Conservation (phyloP, 2,113 vertebrate species). For the Fulica atra region DNA sequence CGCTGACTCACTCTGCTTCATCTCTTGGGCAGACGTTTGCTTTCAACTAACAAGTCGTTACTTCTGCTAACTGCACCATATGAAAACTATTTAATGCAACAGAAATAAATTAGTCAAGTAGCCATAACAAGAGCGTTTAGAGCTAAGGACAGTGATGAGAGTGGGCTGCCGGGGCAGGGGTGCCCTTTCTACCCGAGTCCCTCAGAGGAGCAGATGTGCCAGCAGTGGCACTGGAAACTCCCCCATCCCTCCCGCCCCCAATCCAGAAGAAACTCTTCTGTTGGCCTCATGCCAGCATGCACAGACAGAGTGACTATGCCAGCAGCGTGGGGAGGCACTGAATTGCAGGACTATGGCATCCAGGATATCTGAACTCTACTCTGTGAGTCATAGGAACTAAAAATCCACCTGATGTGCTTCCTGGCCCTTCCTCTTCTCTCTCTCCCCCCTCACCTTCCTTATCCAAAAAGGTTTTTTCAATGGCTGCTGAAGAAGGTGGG, state of each 20-base stretch:
- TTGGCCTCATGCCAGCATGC: rapidly evolving
- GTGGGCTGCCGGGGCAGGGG: rapidly evolving
- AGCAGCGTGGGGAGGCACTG: not conserved
- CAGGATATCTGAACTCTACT: not conserved
- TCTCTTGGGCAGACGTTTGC: not conserved
- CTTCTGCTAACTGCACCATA: not conserved
- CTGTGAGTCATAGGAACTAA: not conserved
- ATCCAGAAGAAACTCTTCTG: not conserved
- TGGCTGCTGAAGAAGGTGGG: not conserved
- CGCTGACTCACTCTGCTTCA: not conserved
- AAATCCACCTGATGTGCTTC: not conserved
- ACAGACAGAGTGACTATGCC: not conserved
- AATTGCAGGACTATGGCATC: not conserved
- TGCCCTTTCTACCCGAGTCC: not conserved
- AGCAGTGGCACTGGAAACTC: not conserved
- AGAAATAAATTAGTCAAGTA: not conserved
- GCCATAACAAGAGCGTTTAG: not conserved
- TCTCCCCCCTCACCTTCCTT: not conserved
- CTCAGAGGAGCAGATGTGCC: rapidly evolving
- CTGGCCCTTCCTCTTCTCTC: not conserved
- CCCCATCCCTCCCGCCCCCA: too few species aligned
- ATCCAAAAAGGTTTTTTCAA: not conserved
- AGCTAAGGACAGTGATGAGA: not conserved
- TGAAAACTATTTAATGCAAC: not conserved
- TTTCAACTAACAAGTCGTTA: not conserved